Conservation (phyloP, 2,888 invertebrate species). For the Rotaria socialis region DNA sequence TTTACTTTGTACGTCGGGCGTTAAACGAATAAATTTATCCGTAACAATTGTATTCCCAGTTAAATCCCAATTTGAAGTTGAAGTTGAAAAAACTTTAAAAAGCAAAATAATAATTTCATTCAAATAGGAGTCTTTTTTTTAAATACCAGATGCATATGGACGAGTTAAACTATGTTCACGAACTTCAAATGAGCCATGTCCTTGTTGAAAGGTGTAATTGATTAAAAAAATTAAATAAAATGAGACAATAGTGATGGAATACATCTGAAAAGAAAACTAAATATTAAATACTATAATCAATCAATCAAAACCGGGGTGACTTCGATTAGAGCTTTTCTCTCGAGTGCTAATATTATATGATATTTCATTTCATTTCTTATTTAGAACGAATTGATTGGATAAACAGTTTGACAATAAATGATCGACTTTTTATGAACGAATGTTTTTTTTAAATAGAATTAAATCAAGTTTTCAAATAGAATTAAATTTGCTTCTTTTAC, state of each 20-base stretch:
- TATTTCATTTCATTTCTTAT: no score
- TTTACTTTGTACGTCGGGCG: constrained; percentile 84
- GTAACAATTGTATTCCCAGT: constrained; percentile 89
- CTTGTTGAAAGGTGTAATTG: background rate
- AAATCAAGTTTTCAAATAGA: no score
- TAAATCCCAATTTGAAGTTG: constrained; percentile 77
- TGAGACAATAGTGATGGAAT: background rate
- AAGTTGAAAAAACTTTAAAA: constrained; percentile 36
- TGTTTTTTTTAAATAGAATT: no score
- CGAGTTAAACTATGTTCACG: background rate
- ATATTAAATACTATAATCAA: background rate
- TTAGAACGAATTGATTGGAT: background rate
- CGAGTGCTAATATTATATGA: no score
- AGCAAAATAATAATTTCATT: background rate
- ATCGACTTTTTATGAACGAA: no score
- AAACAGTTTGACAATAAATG: background rate
- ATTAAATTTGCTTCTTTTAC: no score
- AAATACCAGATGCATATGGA: background rate
- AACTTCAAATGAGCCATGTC: background rate
- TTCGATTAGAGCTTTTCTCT: no score
- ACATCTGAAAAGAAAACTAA: background rate
- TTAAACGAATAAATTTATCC: constrained; percentile 83
- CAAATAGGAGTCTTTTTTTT: background rate
- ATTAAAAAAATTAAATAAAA: background rate
- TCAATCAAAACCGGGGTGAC: no score